These are phyloP conservation scores for Polydrusus cervinus DNA, from an alignment of 2,888 invertebrate genomes.

Conservation along the genomic window DNA sequence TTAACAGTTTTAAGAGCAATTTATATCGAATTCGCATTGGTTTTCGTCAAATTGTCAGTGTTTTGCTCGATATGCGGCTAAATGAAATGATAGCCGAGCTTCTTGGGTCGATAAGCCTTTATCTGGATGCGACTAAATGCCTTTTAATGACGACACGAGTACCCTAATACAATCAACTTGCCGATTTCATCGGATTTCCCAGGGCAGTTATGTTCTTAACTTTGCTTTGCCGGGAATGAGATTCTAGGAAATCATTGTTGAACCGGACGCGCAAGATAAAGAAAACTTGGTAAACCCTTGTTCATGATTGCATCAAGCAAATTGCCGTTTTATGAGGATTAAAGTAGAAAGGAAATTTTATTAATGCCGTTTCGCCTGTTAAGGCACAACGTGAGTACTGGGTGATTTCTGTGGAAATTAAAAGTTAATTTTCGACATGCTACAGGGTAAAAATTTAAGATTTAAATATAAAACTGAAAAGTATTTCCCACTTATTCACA, in stretches of 20 bases:
- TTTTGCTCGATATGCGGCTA: slow-evolving; percentile 26
- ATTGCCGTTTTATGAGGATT: slow-evolving; percentile 32
- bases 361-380: slow-evolving; percentile 1
- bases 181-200: slow-evolving; percentile 48
- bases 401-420: not conserved
- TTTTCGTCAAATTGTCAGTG: slow-evolving; percentile 14
- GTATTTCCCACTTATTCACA: too few relatives aligned
- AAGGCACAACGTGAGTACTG: not conserved
- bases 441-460: too few relatives aligned
- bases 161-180: slow-evolving; percentile 41
- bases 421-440: too few relatives aligned
- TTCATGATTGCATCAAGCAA: slow-evolving; percentile 47
- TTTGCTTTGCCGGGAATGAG: slow-evolving; percentile 25
- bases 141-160: slow-evolving; percentile 46
- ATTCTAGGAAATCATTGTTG: slow-evolving; percentile 24
- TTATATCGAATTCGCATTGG: slow-evolving; percentile 6
- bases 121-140: slow-evolving; percentile 43
- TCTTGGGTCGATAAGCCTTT: slow-evolving; percentile 43
- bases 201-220: slow-evolving; percentile 41
- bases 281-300: slow-evolving; percentile 39
- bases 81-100: slow-evolving; percentile 31
- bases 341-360: slow-evolving; percentile 23
- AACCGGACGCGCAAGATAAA: slow-evolving; percentile 41
- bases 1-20: slow-evolving; percentile 7
- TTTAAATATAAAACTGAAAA: too few relatives aligned